Evolutionary conservation across 2,888 invertebrate genomes (phyloP).

Genomic region (Polymixis lichenea): DNA sequence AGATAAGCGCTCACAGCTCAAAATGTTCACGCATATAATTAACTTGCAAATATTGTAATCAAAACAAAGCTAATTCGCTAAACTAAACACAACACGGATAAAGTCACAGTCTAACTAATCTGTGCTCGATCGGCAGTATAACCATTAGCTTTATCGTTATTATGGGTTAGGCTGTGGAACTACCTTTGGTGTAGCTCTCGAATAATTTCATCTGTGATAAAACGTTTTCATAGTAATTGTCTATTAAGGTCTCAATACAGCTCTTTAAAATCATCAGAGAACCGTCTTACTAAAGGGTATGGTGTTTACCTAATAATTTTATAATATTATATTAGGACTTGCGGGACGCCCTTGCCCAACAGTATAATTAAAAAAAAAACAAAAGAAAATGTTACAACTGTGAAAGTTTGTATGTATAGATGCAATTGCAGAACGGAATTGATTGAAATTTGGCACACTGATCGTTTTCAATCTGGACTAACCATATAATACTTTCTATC

Average conservation of each 20-base stretch:
- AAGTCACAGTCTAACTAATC: conserved; percentile 44
- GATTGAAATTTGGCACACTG: no score
- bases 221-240: no score
- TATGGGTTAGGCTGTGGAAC: conserved; percentile 6
- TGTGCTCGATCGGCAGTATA: conserved; percentile 20
- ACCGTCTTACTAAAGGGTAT: not conserved
- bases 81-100: conserved; percentile 43
- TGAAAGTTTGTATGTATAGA: no score
- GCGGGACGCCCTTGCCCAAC: no score
- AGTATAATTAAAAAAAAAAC: no score
- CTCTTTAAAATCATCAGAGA: not conserved
- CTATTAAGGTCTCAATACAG: not conserved
- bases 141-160: conserved; percentile 29
- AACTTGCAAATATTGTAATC: conserved; percentile 62
- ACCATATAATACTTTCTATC: no score
- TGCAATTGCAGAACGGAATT: no score
- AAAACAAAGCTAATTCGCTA: conserved; percentile 38
- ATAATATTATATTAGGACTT: no score
- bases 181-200: not conserved
- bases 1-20: conserved; percentile 54
- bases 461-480: no score
- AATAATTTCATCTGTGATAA: not conserved
- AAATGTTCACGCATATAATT: conserved; percentile 59
- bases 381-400: no score
- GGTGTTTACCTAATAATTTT: not conserved